Percentiles rank a stretch among this genome's conserved stretches.
phyloP scores from a whole-genome alignment of 2,797 vertebrate species.

The Scyliorhinus canicula region DNA sequence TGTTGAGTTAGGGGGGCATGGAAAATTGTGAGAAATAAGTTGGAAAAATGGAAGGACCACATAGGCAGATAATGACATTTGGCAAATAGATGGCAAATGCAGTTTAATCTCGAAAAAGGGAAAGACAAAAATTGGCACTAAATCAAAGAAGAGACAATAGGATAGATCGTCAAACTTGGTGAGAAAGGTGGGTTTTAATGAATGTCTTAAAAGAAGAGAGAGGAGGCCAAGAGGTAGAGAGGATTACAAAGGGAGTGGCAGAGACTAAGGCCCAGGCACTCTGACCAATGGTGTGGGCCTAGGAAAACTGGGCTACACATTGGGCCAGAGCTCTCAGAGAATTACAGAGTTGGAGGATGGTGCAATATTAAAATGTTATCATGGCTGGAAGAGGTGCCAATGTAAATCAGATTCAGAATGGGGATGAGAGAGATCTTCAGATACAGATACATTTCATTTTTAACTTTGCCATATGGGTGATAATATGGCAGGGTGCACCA shows the following conservation, averaged over 20 bases:
- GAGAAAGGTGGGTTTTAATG: background rate
- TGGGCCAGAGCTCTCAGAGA: background rate
- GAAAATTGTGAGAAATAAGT: background rate
- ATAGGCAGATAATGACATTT: background rate
- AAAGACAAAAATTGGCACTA: background rate
- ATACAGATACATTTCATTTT: background rate
- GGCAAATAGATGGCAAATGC: background rate
- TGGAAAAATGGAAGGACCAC: background rate
- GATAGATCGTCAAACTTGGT: background rate
- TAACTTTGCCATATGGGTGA: background rate
- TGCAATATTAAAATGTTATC: background rate
- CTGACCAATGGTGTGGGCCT: background rate
- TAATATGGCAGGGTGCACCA: background rate
- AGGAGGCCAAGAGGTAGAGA: no score
- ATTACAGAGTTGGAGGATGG: background rate
- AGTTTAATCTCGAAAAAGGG: background rate
- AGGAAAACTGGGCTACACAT: background rate
- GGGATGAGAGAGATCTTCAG: background rate
- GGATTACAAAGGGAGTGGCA: background rate
- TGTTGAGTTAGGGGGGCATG: background rate
- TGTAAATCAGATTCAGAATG: background rate
- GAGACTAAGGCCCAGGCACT: background rate
- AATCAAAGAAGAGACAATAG: background rate
- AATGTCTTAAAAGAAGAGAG: no score
- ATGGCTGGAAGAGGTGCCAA: background rate